Base-by-base conservation (phyloP, 92 coral and sea anemone genomes). In the Ricordea florida region DNA sequence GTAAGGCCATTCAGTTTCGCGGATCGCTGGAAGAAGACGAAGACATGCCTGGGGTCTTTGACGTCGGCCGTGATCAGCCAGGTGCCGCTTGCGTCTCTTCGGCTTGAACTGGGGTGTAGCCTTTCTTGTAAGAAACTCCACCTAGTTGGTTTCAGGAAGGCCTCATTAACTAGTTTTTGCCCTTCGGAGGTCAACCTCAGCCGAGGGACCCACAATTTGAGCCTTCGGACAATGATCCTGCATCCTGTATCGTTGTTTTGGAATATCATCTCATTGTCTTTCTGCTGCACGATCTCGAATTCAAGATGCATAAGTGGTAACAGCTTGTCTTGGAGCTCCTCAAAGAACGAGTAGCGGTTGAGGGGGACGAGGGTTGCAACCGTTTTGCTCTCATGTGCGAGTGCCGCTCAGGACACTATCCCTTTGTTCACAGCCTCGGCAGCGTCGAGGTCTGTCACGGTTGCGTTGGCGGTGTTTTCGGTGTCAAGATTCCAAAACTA, bases 331-430 rank as follows among this genome's bases (percentile, higher is more conserved):
- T 11, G 6, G 7, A 60, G 11, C 11, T 34, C 67, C 13, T 35
- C 67, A 20, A 60, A 60, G 47, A 33, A 60, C 7, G 44, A 15
- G 47, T 28, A 60, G 1, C 67, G 47, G 45, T 60, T 60, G 28
- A 60, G 67, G 1, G 67, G 67, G 8, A 60, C 21, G 6, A 33
- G 2, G 24, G 67, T 10, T 34, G 31, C 20, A 1, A 60, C 2
- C 6, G 18, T 16, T 1, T 20, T 6, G n/a, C 4, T 24, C 50
- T 24, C 50, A 6, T 6, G 50, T 6, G 50, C 15, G 20, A 13
- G n/a, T 6, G 20, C 6, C 13, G 50, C 50, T 10, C 50, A 24
- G 4, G 13, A 20, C n/a, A 20, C 21, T 6, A 44, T 44, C 6
- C 50, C 50, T 0, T 7, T 13, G 50, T 44, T 44, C 6, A 24